Percentiles rank a stretch among this genome's conserved stretches.
Conservation (phyloP, 2,888 invertebrate species). For the Andrena chrysosceles region DNA sequence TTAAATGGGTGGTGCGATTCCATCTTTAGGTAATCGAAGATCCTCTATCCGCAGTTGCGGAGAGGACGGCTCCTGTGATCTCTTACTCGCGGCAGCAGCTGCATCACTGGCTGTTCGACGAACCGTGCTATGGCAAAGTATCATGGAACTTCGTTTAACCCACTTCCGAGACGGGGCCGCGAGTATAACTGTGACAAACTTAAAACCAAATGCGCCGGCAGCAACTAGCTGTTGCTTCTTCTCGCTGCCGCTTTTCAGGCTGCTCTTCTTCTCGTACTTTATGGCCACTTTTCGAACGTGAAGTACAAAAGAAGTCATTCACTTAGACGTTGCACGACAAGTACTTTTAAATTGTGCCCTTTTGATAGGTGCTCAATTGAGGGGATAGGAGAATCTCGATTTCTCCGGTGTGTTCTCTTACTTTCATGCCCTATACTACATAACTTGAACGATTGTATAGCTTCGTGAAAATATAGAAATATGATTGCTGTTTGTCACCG, state of each 20-base stretch:
- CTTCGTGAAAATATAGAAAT: neutral
- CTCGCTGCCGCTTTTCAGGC: slow-evolving; percentile 33
- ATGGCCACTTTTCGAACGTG: slow-evolving; percentile 41
- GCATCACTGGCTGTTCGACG: slow-evolving; percentile 48
- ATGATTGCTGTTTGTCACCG: neutral
- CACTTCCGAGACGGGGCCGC: slow-evolving; percentile 74
- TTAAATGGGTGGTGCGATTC: too few species aligned
- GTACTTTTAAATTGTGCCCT: slow-evolving; percentile 54
- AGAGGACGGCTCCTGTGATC: slow-evolving; percentile 4
- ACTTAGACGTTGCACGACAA: slow-evolving; percentile 52
- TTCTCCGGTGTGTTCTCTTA: neutral
- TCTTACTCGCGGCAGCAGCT: slow-evolving; percentile 3
- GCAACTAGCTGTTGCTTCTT: slow-evolving; percentile 69
- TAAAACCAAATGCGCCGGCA: slow-evolving; percentile 68
- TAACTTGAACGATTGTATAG: too few species aligned
- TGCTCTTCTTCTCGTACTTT: slow-evolving; percentile 30
- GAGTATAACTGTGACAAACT: slow-evolving; percentile 75
- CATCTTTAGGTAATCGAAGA: slow-evolving; percentile 43
- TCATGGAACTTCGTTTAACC: slow-evolving; percentile 80
- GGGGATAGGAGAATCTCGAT: neutral
- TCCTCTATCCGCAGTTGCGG: slow-evolving; percentile 8
- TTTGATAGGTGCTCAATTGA: slow-evolving; percentile 27
- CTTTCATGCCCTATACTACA: too few species aligned
- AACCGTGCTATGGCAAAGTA: slow-evolving; percentile 52
- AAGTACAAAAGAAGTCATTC: slow-evolving; percentile 65